Base-by-base conservation (phyloP, 2,888 invertebrate species). In the Psylliodes chrysocephalus region DNA sequence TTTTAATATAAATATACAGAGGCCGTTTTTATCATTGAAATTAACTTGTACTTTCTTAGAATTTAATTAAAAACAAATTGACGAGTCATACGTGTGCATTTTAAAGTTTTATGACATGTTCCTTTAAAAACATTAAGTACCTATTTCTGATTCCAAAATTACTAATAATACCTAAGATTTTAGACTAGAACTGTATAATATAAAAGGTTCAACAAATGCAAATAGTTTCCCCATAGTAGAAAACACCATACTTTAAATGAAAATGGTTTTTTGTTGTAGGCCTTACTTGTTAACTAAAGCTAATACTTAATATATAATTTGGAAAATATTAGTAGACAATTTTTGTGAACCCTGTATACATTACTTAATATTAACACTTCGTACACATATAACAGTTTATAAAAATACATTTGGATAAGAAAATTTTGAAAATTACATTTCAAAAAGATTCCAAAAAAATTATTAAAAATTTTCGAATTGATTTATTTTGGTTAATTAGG, bases 321-420 rank as follows among this genome's bases (percentile, higher is more conserved):
- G 38, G 14, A 40, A 40, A 17, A 5, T 42, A 42, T 17, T 18
- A 42, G 18, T 42, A 42, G 8, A 18, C 10, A 42, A 15, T 42
- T 52, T 52, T 52, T 52, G 52, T 52, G 52, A 52, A 52, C 52
- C 52, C 52, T 52, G 52, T 52, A 52, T 33, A 17, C 10, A 33
- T 22, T 33, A 35, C 35, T 52, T 52, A 52, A 17, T 35, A 12
- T 35, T 62, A 62, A 56, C 63, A 57, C 44, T 28, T 46, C 52
- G 44, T 28, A 52, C 52, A 53, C 52, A 49, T 56, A 44, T 52
- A 64, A 64, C 64, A 56, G 28, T 51, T 52, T 61, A 60, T 61
- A 64, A 64, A 64, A 64, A 63, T 64, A 61, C 60, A 61, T 57
- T 52, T 64, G 49, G 49, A 54, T 35, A 60, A 64, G 33, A 56